Percentiles rank a stretch among this genome's conserved stretches.
phyloP scores from a whole-genome alignment of 2,113 vertebrate species.

The Tinamus guttatus region DNA sequence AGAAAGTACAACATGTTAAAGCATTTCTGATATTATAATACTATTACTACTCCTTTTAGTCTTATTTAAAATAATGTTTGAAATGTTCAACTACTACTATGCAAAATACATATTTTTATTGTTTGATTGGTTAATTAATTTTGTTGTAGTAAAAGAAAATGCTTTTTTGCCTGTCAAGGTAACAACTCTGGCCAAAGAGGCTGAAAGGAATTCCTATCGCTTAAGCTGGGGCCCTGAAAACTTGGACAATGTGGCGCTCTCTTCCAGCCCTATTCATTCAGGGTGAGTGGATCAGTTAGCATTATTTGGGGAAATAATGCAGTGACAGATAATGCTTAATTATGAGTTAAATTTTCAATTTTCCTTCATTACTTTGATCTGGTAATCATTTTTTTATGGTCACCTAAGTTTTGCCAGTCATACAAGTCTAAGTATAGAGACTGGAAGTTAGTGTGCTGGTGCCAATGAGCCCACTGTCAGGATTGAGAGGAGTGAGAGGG shows the following conservation, averaged over 20 bases:
- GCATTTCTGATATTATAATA: not conserved
- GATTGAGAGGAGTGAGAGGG: not conserved
- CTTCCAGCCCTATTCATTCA: slow-evolving; percentile 94
- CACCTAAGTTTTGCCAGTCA: not conserved
- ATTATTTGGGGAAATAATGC: not conserved
- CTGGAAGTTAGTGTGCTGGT: not conserved
- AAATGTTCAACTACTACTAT: not conserved
- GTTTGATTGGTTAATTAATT: not conserved
- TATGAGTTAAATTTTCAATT: slow-evolving; percentile 5
- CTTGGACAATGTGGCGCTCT: slow-evolving; percentile 95
- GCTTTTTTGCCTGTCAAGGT: slow-evolving; percentile 77
- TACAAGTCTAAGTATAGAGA: not conserved
- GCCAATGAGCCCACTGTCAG: not conserved
- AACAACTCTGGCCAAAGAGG: slow-evolving; percentile 84
- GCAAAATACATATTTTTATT: not conserved
- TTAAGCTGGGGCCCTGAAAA: slow-evolving; percentile 93
- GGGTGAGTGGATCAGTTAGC: slow-evolving; percentile 84
- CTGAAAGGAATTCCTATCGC: slow-evolving; percentile 88
- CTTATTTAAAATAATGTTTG: not conserved
- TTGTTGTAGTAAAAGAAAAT: not conserved
- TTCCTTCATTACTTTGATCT: slow-evolving; percentile 30
- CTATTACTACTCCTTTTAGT: not conserved
- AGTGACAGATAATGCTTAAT: slow-evolving; percentile 27
- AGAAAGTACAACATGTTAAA: not conserved
- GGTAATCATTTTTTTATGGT: not conserved